Evolutionary conservation across 2,888 invertebrate genomes (phyloP).

Genomic region (Drosophila bunnanda): DNA sequence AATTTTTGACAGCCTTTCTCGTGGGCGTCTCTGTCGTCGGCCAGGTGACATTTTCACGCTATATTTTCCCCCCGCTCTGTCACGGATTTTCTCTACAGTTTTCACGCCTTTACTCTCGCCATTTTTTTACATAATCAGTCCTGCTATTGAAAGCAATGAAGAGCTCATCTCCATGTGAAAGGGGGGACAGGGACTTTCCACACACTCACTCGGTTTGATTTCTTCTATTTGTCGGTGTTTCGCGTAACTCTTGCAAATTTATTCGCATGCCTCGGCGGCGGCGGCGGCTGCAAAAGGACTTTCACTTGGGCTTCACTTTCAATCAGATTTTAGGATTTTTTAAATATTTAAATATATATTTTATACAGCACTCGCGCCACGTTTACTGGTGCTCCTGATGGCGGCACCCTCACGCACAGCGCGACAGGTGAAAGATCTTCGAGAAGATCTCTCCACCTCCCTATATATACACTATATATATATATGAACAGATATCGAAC

Average conservation of each 20-base stretch:
- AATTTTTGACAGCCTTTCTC: constrained; percentile 69
- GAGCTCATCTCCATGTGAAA: constrained; percentile 49
- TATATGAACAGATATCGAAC: constrained; percentile 34
- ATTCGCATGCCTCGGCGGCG: constrained; percentile 73
- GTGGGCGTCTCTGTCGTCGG: constrained; percentile 10
- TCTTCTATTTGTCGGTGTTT: constrained; percentile 57
- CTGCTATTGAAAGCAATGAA: constrained; percentile 41
- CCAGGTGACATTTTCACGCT: constrained; percentile 74
- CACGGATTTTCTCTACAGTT: constrained; percentile 17
- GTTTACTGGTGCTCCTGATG: constrained; percentile 47
- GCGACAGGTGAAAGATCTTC: constrained; percentile 61
- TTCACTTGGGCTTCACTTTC: constrained; percentile 45
- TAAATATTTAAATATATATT: neutral
- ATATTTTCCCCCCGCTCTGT: neutral
- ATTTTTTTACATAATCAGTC: constrained; percentile 73
- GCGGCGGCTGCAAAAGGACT: constrained; percentile 39
- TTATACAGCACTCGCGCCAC: constrained; percentile 37
- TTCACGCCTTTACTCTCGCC: constrained; percentile 29
- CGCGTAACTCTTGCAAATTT: constrained; percentile 65
- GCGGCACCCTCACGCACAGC: constrained; percentile 48
- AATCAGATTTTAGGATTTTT: constrained; percentile 5
- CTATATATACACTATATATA: constrained; percentile 39
- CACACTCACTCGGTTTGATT: constrained; percentile 63
- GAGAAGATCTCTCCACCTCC: constrained; percentile 35
- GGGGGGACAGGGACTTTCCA: constrained; percentile 16